Percentiles rank a stretch among this genome's conserved stretches.
Conservation (phyloP, 2,113 vertebrate genomes). For the Atrichornis clamosus region DNA sequence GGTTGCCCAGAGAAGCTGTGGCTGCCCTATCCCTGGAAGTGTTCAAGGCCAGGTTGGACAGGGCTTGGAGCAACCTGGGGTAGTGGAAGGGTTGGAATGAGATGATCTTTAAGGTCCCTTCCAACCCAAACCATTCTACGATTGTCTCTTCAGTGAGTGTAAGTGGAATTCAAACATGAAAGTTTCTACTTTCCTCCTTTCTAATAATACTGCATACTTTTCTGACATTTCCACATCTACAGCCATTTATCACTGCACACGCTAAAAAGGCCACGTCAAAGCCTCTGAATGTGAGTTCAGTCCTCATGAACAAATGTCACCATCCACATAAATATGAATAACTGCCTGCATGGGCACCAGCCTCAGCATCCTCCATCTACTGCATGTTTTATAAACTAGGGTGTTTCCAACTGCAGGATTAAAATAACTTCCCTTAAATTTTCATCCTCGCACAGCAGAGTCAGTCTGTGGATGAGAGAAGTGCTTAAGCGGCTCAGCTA, state of each 20-base stretch:
- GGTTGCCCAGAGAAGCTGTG: background rate
- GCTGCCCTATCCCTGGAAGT: background rate
- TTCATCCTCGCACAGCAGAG: background rate
- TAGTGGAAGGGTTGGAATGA: background rate
- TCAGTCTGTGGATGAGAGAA: background rate
- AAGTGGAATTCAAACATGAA: background rate
- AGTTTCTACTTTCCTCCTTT: background rate
- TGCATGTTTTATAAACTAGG: background rate
- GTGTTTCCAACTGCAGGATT: background rate
- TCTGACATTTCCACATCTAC: background rate
- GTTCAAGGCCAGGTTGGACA: accelerated
- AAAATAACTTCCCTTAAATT: background rate
- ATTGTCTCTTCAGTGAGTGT: background rate
- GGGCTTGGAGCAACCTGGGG: background rate
- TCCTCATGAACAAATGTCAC: background rate
- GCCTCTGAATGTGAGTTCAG: background rate
- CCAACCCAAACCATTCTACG: background rate
- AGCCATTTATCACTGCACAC: background rate
- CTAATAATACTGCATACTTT: background rate
- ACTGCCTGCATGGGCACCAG: background rate
- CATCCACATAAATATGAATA: background rate
- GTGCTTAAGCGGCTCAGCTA: background rate
- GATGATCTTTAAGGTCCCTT: background rate
- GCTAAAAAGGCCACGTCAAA: background rate
- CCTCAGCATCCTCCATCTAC: background rate